These are phyloP conservation scores for Pachypanchax playfairii DNA, from an alignment of 2,113 vertebrate species.

Conservation along the genomic window DNA sequence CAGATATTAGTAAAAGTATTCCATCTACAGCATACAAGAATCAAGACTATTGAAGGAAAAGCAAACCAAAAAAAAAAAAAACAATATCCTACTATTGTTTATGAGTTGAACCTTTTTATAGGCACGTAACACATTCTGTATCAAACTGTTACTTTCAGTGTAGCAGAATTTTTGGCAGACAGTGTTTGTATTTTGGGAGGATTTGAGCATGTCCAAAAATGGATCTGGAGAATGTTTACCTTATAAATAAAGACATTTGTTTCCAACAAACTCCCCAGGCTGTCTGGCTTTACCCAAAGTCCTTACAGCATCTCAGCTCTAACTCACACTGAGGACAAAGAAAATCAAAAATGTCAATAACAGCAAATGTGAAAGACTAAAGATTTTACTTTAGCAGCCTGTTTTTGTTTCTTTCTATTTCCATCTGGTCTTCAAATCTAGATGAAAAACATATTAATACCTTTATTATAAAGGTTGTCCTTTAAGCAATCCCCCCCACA, in stretches of 20 bases:
- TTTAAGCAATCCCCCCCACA: not conserved
- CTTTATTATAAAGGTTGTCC: not conserved
- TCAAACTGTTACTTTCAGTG: not conserved
- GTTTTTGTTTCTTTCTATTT: not conserved
- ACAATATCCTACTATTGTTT: not conserved
- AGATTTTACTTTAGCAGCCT: not conserved
- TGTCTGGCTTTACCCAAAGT: not conserved
- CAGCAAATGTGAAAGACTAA: not conserved
- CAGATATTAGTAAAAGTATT: too few species aligned
- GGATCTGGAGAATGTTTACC: not conserved
- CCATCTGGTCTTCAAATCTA: not conserved
- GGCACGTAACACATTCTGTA: not conserved
- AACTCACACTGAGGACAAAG: not conserved
- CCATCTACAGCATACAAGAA: too few species aligned
- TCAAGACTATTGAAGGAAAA: too few species aligned
- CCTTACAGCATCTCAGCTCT: not conserved
- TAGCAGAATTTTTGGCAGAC: not conserved
- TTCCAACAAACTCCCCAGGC: not conserved
- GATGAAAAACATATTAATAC: not conserved
- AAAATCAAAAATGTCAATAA: not conserved
- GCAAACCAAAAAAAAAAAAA: too few species aligned
- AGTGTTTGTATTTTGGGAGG: not conserved
- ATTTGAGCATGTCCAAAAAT: constrained; percentile 11
- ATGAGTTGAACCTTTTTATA: not conserved
- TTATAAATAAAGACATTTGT: not conserved